These are phyloP conservation scores for Molothrus aeneus DNA, from an alignment of 2,797 vertebrate genomes.

Conservation along the genomic window DNA sequence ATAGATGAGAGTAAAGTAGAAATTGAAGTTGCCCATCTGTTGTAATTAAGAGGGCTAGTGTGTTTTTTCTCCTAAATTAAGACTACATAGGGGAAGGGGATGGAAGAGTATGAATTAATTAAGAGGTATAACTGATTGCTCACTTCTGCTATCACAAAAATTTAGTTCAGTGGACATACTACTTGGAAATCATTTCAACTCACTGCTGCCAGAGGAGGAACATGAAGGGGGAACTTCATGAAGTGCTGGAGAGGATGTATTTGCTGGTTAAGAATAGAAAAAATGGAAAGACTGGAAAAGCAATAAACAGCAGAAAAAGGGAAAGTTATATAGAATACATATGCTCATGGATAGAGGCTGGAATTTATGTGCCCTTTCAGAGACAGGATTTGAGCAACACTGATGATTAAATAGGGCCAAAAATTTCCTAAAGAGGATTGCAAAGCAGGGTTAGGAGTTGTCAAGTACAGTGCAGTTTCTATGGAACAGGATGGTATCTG, in stretches of 20 bases:
- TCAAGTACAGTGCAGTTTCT: not conserved
- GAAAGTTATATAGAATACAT: not conserved
- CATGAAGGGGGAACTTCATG: not conserved
- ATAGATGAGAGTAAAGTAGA: not conserved
- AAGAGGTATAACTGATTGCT: not conserved
- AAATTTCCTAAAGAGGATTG: not conserved
- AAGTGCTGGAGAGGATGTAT: not conserved
- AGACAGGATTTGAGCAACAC: not conserved
- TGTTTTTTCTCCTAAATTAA: not conserved
- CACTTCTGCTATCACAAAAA: not conserved
- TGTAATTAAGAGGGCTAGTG: not conserved
- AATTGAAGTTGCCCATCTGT: not conserved
- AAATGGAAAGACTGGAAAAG: not conserved
- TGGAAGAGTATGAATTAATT: not conserved
- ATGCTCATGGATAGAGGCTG: not conserved
- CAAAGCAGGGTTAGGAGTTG: not conserved
- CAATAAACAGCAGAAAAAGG: not conserved
- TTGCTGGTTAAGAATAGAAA: not conserved
- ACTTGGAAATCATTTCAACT: not conserved
- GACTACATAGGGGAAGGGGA: rapidly evolving
- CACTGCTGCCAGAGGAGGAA: not conserved
- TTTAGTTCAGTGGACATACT: not conserved
- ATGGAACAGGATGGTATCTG: not conserved
- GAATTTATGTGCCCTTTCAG: not conserved
- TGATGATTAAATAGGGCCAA: not conserved